phyloP scores from a whole-genome alignment of 1,140 invertebrate species.

The Babylonia areolata region DNA sequence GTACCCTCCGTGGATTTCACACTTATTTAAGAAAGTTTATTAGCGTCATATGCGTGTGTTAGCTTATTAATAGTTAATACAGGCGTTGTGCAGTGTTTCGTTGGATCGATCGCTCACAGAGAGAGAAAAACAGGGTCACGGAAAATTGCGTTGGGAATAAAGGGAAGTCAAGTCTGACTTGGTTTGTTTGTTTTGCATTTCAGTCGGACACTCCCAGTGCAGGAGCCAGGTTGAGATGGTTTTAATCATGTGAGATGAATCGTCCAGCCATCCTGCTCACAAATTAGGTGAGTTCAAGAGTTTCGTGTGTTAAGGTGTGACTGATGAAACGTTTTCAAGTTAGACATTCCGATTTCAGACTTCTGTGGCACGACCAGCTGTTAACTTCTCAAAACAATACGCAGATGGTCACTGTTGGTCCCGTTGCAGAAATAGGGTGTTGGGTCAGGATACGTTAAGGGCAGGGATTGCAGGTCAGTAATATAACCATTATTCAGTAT shows the following conservation, averaged over 20 bases:
- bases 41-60: background rate
- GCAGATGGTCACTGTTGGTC: too few species aligned
- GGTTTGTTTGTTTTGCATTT: background rate
- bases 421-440: too few species aligned
- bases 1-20: background rate
- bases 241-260: background rate
- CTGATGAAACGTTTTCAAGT: too few species aligned
- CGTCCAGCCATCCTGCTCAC: background rate
- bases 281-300: background rate
- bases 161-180: background rate
- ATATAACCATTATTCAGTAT: too few species aligned
- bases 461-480: too few species aligned
- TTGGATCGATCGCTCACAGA: background rate
- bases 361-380: too few species aligned
- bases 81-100: background rate
- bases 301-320: too few species aligned
- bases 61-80: background rate
- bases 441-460: too few species aligned
- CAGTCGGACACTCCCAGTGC: background rate
- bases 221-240: background rate
- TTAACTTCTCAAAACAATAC: too few species aligned
- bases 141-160: background rate
- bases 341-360: too few species aligned
- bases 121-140: background rate
- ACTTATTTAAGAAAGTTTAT: too few species aligned